Evolutionary conservation across 2,888 invertebrate species (phyloP).

Genomic region (Hesperia comma): DNA sequence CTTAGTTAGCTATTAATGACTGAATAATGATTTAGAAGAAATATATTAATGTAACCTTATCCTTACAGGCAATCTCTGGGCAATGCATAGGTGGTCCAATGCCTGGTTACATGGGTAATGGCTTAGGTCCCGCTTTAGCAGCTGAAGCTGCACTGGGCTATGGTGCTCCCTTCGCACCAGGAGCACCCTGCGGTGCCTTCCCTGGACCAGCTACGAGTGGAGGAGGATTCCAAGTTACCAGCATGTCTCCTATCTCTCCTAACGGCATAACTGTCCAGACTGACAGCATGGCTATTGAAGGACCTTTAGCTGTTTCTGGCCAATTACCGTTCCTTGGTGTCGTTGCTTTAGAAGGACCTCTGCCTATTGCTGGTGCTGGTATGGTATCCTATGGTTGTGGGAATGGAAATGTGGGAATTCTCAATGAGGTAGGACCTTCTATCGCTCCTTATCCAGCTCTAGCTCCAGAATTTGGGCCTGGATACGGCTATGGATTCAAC

Average conservation of each 20-base stretch:
- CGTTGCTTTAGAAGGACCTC: slow-evolving; percentile 29
- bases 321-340: slow-evolving; percentile 26
- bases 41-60: background rate
- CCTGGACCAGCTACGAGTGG: slow-evolving; percentile 27
- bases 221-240: slow-evolving; percentile 48
- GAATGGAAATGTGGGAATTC: slow-evolving; percentile 19
- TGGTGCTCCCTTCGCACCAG: slow-evolving; percentile 13
- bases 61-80: slow-evolving; percentile 22
- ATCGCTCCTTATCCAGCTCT: slow-evolving; percentile 9
- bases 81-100: slow-evolving; percentile 20
- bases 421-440: slow-evolving; percentile 26
- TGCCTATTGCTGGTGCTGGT: slow-evolving; percentile 20
- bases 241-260: slow-evolving; percentile 49
- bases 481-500: slow-evolving; percentile 20
- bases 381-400: slow-evolving; percentile 29
- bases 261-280: slow-evolving; percentile 18
- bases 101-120: slow-evolving; percentile 23
- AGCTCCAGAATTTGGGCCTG: slow-evolving; percentile 15
- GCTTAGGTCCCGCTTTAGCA: slow-evolving; percentile 7
- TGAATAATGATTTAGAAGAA: too few species aligned
- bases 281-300: slow-evolving; percentile 23
- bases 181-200: background rate
- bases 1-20: too few species aligned
- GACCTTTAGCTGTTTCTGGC: slow-evolving; percentile 13
- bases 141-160: slow-evolving; percentile 27